Conservation (phyloP, 1,140 invertebrate species). For the Brachionus manjavacas region DNA sequence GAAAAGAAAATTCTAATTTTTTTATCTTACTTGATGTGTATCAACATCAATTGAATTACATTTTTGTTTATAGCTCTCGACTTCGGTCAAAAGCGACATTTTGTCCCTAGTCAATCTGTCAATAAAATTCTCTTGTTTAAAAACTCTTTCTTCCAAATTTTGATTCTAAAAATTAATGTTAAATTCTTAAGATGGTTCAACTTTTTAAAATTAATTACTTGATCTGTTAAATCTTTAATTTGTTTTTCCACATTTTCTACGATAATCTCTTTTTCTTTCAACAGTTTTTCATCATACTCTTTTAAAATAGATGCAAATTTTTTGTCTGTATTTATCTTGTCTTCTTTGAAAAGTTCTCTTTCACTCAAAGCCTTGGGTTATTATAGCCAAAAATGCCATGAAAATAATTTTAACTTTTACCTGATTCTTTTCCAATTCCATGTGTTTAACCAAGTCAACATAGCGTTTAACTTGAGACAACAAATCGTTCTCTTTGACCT, state of each 20-base stretch:
- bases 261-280: slow-evolving; percentile 6
- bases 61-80: slow-evolving; percentile 36
- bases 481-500: neutral
- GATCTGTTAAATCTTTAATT: neutral
- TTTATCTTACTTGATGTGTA: slow-evolving; percentile 8
- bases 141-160: slow-evolving; percentile 9
- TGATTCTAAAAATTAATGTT: neutral
- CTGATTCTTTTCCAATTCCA: slow-evolving; percentile 27
- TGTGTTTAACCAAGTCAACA: slow-evolving; percentile 29
- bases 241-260: neutral
- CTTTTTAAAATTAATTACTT: neutral
- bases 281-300: neutral
- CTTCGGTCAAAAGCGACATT: neutral
- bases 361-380: neutral
- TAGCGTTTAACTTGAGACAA: slow-evolving; percentile 35
- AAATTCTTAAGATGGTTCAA: neutral
- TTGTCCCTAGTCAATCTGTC: slow-evolving; percentile 31
- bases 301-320: neutral
- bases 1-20: too few relatives aligned
- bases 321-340: slow-evolving; percentile 24
- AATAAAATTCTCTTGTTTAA: slow-evolving; percentile 35
- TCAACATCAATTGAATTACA: slow-evolving; percentile 41
- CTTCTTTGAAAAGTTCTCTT: neutral
- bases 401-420: neutral
- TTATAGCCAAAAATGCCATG: neutral